A percentile compares a stretch with the other conserved stretches of the same genome.
These are phyloP conservation scores for Lampris megalopsis DNA, from an alignment of 2,113 vertebrate genomes.

Conservation along the genomic window DNA sequence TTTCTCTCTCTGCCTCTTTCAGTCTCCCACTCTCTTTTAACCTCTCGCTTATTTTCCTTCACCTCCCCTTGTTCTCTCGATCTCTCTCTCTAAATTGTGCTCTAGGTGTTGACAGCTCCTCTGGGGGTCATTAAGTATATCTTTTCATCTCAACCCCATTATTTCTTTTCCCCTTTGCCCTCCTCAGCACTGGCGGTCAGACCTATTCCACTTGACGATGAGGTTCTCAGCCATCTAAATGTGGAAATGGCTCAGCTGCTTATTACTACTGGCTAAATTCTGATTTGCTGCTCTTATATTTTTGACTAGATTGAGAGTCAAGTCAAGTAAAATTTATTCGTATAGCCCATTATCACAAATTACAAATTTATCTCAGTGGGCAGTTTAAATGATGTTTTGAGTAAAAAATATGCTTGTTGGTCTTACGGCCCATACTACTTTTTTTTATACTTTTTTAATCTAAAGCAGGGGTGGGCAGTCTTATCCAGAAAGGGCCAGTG, in stretches of 20 bases:
- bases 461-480: no score
- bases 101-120: slow-evolving; percentile 53
- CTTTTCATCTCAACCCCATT: slow-evolving; percentile 59
- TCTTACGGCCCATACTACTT: no score
- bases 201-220: slow-evolving; percentile 27
- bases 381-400: no score
- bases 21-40: slow-evolving; percentile 27
- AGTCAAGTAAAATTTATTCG: no score
- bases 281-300: no score
- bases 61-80: slow-evolving; percentile 11
- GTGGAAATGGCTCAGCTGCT: slow-evolving; percentile 2
- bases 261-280: slow-evolving; percentile 19
- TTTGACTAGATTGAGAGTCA: no score
- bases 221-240: slow-evolving; percentile 14
- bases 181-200: slow-evolving; percentile 38
- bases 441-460: no score
- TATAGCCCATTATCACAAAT: no score
- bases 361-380: no score
- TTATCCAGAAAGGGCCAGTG: no score
- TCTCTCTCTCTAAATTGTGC: not conserved
- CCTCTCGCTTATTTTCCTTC: not conserved
- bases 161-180: slow-evolving; percentile 58
- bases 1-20: slow-evolving; percentile 27
- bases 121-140: slow-evolving; percentile 57
- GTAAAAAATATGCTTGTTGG: no score